These are phyloP conservation scores for Hydra vulgaris DNA, from an alignment of 30 jellyfish, hydroid and myxozoan genomes.

Conservation along the genomic window DNA sequence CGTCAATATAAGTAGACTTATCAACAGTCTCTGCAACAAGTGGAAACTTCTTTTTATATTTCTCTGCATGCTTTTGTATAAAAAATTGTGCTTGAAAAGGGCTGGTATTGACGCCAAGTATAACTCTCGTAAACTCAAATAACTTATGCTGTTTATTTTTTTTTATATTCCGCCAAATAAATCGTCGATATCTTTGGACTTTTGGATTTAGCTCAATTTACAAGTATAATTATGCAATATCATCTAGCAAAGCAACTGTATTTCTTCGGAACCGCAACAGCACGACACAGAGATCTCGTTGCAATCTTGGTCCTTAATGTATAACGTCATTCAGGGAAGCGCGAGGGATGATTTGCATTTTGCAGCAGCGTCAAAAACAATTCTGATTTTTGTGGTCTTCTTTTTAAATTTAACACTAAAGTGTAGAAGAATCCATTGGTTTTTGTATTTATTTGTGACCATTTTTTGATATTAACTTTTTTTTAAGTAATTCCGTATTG, in stretches of 20 bases:
- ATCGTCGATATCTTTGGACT: constrained; percentile 26
- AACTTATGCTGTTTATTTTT: constrained; percentile 16
- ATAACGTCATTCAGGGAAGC: too few relatives aligned
- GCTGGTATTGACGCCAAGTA: too few relatives aligned
- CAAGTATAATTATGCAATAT: constrained; percentile 36
- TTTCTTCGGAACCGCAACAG: too few relatives aligned
- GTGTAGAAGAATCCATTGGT: constrained; percentile 3
- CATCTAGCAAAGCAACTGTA: too few relatives aligned
- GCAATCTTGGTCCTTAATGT: too few relatives aligned
- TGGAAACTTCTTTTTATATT: constrained; percentile 19
- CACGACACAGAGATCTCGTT: too few relatives aligned
- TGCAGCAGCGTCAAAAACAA: too few relatives aligned
- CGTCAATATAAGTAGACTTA: constrained; percentile 50
- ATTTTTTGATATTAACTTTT: neutral
- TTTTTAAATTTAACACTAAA: too few relatives aligned
- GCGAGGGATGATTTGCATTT: too few relatives aligned
- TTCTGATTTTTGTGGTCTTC: too few relatives aligned
- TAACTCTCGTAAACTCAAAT: constrained; percentile 21
- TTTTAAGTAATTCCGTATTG: neutral
- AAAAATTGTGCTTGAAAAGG: too few relatives aligned
- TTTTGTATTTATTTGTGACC: neutral
- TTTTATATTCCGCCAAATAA: constrained; percentile 12
- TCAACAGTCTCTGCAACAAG: constrained; percentile 44
- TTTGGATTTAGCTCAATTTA: neutral
- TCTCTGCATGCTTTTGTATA: too few relatives aligned